phyloP scores from a whole-genome alignment of 2,113 vertebrate genomes.

The Mionectes macconnelli region DNA sequence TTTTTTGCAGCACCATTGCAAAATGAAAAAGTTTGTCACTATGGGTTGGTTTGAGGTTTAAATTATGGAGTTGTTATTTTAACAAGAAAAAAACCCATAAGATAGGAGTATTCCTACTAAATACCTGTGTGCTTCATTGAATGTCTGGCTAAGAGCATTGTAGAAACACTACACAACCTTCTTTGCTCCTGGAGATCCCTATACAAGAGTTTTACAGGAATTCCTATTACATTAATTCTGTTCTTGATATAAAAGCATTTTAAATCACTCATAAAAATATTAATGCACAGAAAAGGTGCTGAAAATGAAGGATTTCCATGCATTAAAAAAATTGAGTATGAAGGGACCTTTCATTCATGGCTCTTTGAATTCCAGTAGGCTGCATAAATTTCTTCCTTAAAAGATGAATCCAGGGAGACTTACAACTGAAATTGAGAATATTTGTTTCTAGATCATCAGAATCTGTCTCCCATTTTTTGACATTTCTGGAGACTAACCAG shows the following conservation, averaged over 20 bases:
- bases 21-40: neutral
- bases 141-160: neutral
- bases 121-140: neutral
- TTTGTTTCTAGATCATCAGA: neutral
- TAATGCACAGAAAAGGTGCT: neutral
- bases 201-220: neutral
- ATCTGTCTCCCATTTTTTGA: neutral
- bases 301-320: neutral
- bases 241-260: neutral
- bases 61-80: neutral
- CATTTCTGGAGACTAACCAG: neutral
- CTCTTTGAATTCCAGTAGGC: neutral
- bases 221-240: neutral
- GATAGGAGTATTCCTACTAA: neutral
- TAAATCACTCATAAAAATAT: neutral
- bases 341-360: neutral
- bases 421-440: neutral
- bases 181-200: neutral
- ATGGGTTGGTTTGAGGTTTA: neutral
- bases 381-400: neutral
- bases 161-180: neutral
- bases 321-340: neutral
- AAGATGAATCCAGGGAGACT: neutral
- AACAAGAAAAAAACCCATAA: accelerated
- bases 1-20: neutral